Conservation (phyloP, 2,888 invertebrate species). For the Thymelicus acteon region DNA sequence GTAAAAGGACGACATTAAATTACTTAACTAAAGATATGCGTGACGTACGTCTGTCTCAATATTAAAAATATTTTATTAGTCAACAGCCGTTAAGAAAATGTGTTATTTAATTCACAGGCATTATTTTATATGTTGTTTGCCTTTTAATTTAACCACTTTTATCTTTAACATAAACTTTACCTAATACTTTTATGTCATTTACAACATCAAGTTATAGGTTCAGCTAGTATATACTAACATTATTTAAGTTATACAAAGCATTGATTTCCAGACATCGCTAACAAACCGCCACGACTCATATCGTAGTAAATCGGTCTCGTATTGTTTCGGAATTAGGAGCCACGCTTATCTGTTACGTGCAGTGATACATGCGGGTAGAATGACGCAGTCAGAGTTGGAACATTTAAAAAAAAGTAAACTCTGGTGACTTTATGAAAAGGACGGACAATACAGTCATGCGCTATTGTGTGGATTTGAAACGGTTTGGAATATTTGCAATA, state of each 20-base stretch:
- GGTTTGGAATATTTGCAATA: not conserved
- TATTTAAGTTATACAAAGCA: not conserved
- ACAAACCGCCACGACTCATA: not conserved
- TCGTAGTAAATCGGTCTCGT: conserved; percentile 2
- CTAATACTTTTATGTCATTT: too few species aligned
- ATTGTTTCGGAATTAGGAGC: conserved; percentile 11
- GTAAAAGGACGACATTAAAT: too few species aligned
- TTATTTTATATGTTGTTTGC: too few species aligned
- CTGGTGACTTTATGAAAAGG: not conserved
- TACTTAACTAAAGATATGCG: too few species aligned
- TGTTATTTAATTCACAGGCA: too few species aligned
- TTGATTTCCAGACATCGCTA: not conserved
- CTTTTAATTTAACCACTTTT: too few species aligned
- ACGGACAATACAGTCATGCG: not conserved
- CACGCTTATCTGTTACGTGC: not conserved
- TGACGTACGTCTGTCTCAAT: too few species aligned
- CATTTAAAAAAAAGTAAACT: not conserved
- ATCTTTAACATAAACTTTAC: too few species aligned
- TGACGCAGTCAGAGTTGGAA: not conserved
- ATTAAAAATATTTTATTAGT: too few species aligned
- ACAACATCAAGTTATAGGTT: too few species aligned
- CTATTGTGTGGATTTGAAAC: not conserved
- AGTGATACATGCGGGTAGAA: conserved; percentile 11
- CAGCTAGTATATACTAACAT: not conserved
- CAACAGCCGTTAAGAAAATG: too few species aligned